Base-by-base conservation (phyloP, 2,797 vertebrate species). In the Myotis findleyi region DNA sequence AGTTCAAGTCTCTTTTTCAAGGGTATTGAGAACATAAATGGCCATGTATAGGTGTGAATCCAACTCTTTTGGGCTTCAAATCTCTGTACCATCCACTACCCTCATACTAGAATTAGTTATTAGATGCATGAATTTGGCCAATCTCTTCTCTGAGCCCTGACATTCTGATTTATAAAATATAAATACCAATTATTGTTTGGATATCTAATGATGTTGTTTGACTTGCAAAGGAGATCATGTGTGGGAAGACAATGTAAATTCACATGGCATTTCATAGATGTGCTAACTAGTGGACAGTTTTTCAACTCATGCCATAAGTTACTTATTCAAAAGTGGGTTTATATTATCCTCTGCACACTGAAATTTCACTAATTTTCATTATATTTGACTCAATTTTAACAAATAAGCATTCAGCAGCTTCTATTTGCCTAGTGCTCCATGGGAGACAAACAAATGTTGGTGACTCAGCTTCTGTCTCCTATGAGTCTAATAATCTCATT, bases 361-460 rank as follows among this genome's bases (percentile, higher is more conserved):
- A 79, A 59, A 80, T 68, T 91, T 84, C 64, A 16, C n/a, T 41
- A 55, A 81, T 92, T 94, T 82, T 89, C 14, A 25, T 81, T 86
- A 49, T 69, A 41, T 38, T 72, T 72, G 30, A 41, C 41, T 80
- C 30, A 62, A 21, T 76, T 86, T 75, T 25, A 86, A 64, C 38
- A 76, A 38, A 38, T 81, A 47, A 16, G 8, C 51, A 76, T 76
- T 76, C 51, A 86, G 23, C 13, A 73, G 57, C 38, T 87, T 47
- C 33, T 91, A 27, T 84, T 79, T 89, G 44, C 47, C n/a, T 81
- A 47, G 69, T 7, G 38, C 16, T 69, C 36, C 47, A 49, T 36
- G 53, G 38, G 6, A 89, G 72, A 76, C 25, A 90, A 79, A 41
- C 9, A 80, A 36, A 66, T 84, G 27, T 79, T 36, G 10, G 16